phyloP scores from a whole-genome alignment of 2,888 invertebrate genomes.

The Chaetoderma sp. region DNA sequence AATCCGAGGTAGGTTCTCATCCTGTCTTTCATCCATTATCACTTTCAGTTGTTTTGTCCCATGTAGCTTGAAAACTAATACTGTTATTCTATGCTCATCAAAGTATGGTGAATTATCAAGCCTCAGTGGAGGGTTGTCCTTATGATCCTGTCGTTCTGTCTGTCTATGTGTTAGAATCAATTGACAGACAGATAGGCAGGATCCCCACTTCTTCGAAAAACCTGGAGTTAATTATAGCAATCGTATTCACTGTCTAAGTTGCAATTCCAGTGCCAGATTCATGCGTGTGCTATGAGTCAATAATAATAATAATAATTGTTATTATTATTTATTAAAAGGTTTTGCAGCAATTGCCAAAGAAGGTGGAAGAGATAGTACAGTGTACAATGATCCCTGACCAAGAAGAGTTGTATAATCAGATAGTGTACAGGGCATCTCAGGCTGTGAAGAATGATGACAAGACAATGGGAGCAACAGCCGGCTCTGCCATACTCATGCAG shows the following conservation, averaged over 20 bases:
- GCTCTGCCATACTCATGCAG: constrained; percentile 77
- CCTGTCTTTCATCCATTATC: too few relatives aligned
- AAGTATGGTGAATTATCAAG: too few relatives aligned
- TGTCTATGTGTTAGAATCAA: too few relatives aligned
- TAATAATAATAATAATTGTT: background rate
- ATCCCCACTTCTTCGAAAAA: too few relatives aligned
- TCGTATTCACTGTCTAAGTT: too few relatives aligned
- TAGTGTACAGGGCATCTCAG: constrained; percentile 72
- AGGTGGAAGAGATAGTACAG: constrained; percentile 79
- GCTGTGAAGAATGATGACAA: constrained; percentile 29
- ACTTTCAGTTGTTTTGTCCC: background rate
- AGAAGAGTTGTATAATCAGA: constrained; percentile 79
- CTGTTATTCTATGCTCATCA: too few relatives aligned
- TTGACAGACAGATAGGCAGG: too few relatives aligned
- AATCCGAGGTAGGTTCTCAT: constrained; percentile 79
- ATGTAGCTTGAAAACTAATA: too few relatives aligned
- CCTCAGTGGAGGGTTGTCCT: too few relatives aligned
- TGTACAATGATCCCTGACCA: constrained; percentile 82
- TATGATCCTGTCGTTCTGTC: too few relatives aligned
- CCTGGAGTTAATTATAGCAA: background rate
- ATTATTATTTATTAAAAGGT: constrained; percentile 51
- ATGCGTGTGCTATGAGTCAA: background rate
- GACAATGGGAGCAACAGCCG: constrained; percentile 29
- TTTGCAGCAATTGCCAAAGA: constrained; percentile 81
- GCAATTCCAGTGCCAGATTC: background rate